Base-by-base conservation (phyloP, 2,113 vertebrate genomes). In the Podocnemis expansa region DNA sequence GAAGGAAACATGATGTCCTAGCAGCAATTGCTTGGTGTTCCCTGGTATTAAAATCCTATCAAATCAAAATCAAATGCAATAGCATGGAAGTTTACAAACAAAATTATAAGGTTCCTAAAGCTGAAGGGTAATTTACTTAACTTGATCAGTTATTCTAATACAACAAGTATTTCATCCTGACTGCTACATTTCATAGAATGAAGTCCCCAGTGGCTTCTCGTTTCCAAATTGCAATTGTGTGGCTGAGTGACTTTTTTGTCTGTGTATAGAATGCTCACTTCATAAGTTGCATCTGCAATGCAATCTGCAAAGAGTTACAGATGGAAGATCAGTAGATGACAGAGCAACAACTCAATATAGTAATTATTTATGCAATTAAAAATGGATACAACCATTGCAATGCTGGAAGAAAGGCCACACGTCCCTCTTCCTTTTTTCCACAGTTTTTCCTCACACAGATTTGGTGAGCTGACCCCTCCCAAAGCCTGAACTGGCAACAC, bases 111-210 rank as follows among this genome's bases (percentile, higher is more conserved):
- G 49, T 9, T 87, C 11, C 47, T 81, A 76, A n/a, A 89, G 12
- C 34, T 41, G 41, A 41, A 0, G 1, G 29, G 45, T 78, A 91
- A 81, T 76, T 75, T 75, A 79, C 51, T 45, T 47, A 92, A 82
- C 16, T 14, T 82, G 86, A 56, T 34, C 80, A 29, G 60, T 78
- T 75, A 56, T 8, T 86, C 14, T 89, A 1, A 0, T 63, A 63
- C 88, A 86, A 13, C 0, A 0, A 84, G 45, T 0, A 0, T 41
- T 73, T 2, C 1, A 1, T 52, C 91, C 51, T 54, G 88, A 60
- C 45, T 86, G 70, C 8, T 1, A 0, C 78, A 75, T 58, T 85
- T 58, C 70, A 73, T 43, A 38, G 70, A 73, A 38, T 73, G 70
- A 73, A 73, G 22, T 43, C 38, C 38, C 38, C 38, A 24, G 38